Evolutionary conservation across 2,888 invertebrate species (phyloP), one percentile per base, ranked within the genome.

Genomic region (Frankliniella intonsa): DNA sequence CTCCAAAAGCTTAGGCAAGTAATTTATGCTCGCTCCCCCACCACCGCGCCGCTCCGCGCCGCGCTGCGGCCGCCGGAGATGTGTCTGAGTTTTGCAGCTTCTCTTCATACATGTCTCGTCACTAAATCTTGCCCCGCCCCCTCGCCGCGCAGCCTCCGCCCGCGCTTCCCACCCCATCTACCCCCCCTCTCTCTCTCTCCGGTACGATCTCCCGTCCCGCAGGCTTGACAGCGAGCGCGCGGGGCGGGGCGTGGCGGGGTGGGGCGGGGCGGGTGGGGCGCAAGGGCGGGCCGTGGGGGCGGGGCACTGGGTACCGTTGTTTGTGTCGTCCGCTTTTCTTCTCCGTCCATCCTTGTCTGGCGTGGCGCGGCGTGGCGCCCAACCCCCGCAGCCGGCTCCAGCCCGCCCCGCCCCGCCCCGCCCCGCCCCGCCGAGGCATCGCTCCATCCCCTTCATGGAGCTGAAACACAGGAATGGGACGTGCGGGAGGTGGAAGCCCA

Each of bases 71-170:
- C 55, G 55, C 69, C 25, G 69, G 69, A 76, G 69, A 76, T 76
- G 69, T 76, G 69, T 76, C 69, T 76, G 69, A 76, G 69, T 76
- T 76, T 76, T 76, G 69, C 69, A 76, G 69, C 69, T 76, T 76
- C 69, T 76, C 69, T 76, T 76, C 69, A 76, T 76, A 76, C 69
- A 76, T 76, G 69, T 76, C 69, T 76, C 69, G 69, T 76, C 69
- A 76, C 69, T 76, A 76, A 76, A 76, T 76, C 69, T 76, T 76
- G 69, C 69, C 69, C 69, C 69, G 25, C 69, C 25, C 25, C 69
- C n/a, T n/a, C 38, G 22, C 69, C 69, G 19, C 69, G n/a, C 22
- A 1, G 7, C 55, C 22, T 22, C 69, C 69, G 11, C 22, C 69
- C 3, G 19, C 65, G 65, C 22, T 10, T 19, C 69, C 25, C 69